A percentile compares a stretch with the other conserved stretches of the same genome.
Conservation (phyloP, 2,888 invertebrate genomes). For the Pachycephus smyrnensis region DNA sequence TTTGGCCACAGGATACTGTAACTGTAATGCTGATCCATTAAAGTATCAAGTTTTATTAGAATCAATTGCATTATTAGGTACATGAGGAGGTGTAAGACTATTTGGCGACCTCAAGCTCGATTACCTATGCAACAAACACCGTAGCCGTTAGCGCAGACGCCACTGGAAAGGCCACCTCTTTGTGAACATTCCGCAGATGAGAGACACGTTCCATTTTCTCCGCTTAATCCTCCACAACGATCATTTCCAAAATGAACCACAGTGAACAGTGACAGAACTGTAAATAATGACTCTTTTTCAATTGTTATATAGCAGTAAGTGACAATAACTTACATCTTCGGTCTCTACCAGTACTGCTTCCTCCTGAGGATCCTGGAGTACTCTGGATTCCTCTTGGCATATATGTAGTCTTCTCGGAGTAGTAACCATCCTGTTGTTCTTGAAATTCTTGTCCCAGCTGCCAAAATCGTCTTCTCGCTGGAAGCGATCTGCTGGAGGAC, state of each 20-base stretch:
- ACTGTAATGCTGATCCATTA: slow-evolving; percentile 68
- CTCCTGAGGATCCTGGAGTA: neutral
- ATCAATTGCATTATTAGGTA: no score
- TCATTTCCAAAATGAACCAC: slow-evolving; percentile 83
- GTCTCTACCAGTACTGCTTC: slow-evolving; percentile 13
- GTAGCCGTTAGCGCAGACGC: slow-evolving; percentile 83
- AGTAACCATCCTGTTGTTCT: neutral
- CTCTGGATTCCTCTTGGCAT: slow-evolving; percentile 4
- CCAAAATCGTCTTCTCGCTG: slow-evolving; percentile 28
- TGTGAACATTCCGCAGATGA: slow-evolving; percentile 78
- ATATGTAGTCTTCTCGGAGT: neutral
- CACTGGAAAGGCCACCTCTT: slow-evolving; percentile 80
- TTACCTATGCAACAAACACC: slow-evolving; percentile 83
- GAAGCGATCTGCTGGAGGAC: slow-evolving; percentile 11
- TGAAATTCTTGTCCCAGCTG: slow-evolving; percentile 17
- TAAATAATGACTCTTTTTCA: slow-evolving; percentile 14
- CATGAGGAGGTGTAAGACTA: slow-evolving; percentile 5
- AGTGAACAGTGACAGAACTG: slow-evolving; percentile 85
- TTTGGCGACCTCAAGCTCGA: slow-evolving; percentile 51
- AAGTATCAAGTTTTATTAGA: neutral
- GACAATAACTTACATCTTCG: slow-evolving; percentile 7
- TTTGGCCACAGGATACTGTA: slow-evolving; percentile 82
- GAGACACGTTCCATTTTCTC: slow-evolving; percentile 86
- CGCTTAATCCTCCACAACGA: slow-evolving; percentile 80
- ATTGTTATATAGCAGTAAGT: neutral